Base-by-base conservation (phyloP, 2,888 invertebrate species). In the Lycocerus yunnanus region DNA sequence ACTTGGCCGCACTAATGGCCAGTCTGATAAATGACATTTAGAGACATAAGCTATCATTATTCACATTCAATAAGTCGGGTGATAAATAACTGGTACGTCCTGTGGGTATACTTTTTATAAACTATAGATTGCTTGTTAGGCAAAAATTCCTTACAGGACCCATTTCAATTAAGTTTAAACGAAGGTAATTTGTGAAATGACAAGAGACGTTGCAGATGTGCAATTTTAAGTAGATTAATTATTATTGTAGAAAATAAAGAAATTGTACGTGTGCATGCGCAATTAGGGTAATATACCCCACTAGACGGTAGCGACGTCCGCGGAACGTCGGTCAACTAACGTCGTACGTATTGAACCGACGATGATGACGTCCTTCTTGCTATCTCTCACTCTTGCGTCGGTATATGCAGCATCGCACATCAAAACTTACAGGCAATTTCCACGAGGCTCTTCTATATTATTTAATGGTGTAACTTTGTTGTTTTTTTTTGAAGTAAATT, bases 331-430 rank as follows among this genome's bases (percentile, higher is more conserved):
- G 79, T 81, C 80, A 85, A 85, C 84, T 82, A 82, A 69, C 73
- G 77, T 66, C 78, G 74, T 74, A 73, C 80, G 82, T 85, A 84
- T 84, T 84, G 84, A 84, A 83, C 84, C 83, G 80, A 73, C 72
- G 71, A 68, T 63, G 73, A 60, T 58, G 71, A 70, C 72, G 66
- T 58, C 77, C 71, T 58, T 78, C 74, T 78, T 69, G 80, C 79
- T 78, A 78, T 66, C 63, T 78, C 72, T 72, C 70, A 81, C 81
- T 83, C 77, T 66, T 82, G 82, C 82, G 82, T 80, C 81, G 80
- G 79, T 77, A 74, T 74, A 81, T 81, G 77, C 76, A 77, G 71
- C 59, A 67, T 15, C 73, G 43, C 73, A 66, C 65, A 73, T 68
- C 58, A 61, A 74, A 69, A 73, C 15, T 67, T 60, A 65, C 71